A percentile compares a stretch with the other conserved stretches of the same genome.
These are phyloP conservation scores for Thamnophis sirtalis DNA, from an alignment of 2,113 vertebrate species.

Conservation along the genomic window DNA sequence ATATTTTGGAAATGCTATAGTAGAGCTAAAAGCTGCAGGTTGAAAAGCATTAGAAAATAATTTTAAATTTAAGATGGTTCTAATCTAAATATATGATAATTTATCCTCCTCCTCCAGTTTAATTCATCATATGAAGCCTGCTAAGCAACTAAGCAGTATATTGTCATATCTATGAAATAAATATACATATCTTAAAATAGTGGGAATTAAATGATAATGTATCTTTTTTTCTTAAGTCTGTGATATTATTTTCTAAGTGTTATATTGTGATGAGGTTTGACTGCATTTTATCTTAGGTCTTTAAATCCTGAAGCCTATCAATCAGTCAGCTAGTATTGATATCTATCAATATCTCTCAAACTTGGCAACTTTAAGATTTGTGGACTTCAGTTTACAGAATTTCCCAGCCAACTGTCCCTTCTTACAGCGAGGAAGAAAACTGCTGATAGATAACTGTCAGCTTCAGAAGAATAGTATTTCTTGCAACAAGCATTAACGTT, in stretches of 20 bases:
- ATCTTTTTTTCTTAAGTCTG: conserved; percentile 39
- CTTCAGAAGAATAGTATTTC: not conserved
- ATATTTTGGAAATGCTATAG: not conserved
- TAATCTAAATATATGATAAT: not conserved
- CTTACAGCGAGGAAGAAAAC: not conserved
- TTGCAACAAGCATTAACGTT: not conserved
- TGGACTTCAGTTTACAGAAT: not conserved
- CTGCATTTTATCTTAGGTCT: not conserved
- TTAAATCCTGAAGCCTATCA: not conserved
- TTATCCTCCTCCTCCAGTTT: not conserved
- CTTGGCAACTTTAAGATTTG: not conserved
- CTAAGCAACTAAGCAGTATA: conserved; percentile 25
- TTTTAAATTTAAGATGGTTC: not conserved
- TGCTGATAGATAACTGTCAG: not conserved
- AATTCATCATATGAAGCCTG: not conserved
- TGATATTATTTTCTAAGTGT: conserved; percentile 38
- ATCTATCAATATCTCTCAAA: not conserved
- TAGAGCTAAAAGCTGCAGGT: not conserved
- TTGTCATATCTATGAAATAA: conserved; percentile 43
- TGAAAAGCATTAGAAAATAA: not conserved
- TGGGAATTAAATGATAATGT: conserved; percentile 39
- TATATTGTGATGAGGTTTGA: conserved; percentile 35
- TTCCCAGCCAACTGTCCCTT: not conserved
- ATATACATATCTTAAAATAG: conserved; percentile 54
- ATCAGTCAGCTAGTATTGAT: not conserved